Percentiles rank a stretch among this genome's conserved stretches.
These are phyloP conservation scores for Acipenser oxyrinchus DNA, from an alignment of 2,797 vertebrate genomes.

Conservation along the genomic window DNA sequence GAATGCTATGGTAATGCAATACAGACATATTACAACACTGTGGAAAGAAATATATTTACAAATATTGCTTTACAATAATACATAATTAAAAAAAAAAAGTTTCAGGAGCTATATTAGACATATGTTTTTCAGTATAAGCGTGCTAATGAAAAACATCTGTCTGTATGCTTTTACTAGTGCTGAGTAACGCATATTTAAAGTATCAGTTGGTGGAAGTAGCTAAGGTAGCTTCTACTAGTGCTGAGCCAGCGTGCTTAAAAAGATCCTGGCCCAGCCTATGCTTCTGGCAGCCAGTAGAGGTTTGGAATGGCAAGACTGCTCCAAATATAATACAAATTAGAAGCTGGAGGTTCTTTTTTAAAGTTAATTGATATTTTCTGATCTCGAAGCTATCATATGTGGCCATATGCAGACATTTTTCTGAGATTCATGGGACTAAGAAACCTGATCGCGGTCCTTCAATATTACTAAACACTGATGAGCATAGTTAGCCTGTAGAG, in stretches of 20 bases:
- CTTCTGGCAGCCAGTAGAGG: slow-evolving; percentile 12
- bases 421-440: slow-evolving; percentile 24
- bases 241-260: slow-evolving; percentile 8
- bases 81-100: no score
- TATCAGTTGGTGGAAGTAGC: no score
- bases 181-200: no score
- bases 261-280: slow-evolving; percentile 6
- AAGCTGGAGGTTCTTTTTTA: slow-evolving; percentile 27
- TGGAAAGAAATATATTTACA: no score
- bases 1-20: no score
- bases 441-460: slow-evolving; percentile 47
- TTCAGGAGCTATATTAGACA: no score
- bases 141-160: no score
- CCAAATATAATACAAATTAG: slow-evolving; percentile 37
- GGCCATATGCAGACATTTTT: slow-evolving; percentile 58
- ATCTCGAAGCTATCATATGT: slow-evolving; percentile 44
- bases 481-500: slow-evolving; percentile 61
- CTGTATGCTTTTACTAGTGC: no score
- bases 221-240: no score
- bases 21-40: no score
- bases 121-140: no score
- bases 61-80: no score
- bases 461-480: slow-evolving; percentile 72
- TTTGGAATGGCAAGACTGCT: slow-evolving; percentile 14
- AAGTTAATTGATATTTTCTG: slow-evolving; percentile 51